Evolutionary conservation across 2,888 invertebrate genomes (phyloP).

Genomic region (Terebella lapidaria): DNA sequence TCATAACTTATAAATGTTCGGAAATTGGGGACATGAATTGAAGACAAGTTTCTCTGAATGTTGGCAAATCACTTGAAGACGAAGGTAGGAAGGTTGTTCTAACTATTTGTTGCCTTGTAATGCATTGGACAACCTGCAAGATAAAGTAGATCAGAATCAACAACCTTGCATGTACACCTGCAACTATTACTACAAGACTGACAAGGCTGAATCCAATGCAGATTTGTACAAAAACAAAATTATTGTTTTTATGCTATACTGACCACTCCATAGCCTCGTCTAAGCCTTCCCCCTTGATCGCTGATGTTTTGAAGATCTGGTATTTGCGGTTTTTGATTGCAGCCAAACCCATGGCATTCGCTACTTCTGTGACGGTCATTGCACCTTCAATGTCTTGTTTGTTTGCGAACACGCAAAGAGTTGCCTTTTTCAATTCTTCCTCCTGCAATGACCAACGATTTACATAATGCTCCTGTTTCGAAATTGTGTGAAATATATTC

Average conservation of each 20-base stretch:
- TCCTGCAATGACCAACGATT: slow-evolving; percentile 66
- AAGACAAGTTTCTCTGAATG: too few species aligned
- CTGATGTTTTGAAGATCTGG: slow-evolving; percentile 99
- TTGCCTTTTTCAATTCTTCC: slow-evolving; percentile 92
- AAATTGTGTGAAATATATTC: background rate
- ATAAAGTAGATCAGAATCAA: too few species aligned
- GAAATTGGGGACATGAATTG: too few species aligned
- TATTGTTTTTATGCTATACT: too few species aligned
- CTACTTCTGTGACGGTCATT: slow-evolving; percentile 90
- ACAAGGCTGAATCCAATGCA: too few species aligned
- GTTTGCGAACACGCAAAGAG: slow-evolving; percentile 94
- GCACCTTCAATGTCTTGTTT: slow-evolving; percentile 99
- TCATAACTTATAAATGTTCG: too few species aligned
- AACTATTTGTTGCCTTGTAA: slow-evolving; percentile 13
- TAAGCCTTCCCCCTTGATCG: slow-evolving; percentile 94
- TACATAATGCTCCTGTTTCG: background rate
- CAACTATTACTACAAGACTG: too few species aligned
- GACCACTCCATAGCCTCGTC: slow-evolving; percentile 99
- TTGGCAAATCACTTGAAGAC: too few species aligned
- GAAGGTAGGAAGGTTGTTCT: too few species aligned
- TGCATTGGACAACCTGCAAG: slow-evolving; percentile 14
- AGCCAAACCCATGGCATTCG: slow-evolving; percentile 90
- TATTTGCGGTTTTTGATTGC: slow-evolving; percentile 94
- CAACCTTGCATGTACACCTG: too few species aligned
- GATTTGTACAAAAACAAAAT: too few species aligned